These are phyloP conservation scores for Ophiothrix spiculata DNA, from an alignment of 35 echinoderm and acorn worm species.

Conservation along the genomic window DNA sequence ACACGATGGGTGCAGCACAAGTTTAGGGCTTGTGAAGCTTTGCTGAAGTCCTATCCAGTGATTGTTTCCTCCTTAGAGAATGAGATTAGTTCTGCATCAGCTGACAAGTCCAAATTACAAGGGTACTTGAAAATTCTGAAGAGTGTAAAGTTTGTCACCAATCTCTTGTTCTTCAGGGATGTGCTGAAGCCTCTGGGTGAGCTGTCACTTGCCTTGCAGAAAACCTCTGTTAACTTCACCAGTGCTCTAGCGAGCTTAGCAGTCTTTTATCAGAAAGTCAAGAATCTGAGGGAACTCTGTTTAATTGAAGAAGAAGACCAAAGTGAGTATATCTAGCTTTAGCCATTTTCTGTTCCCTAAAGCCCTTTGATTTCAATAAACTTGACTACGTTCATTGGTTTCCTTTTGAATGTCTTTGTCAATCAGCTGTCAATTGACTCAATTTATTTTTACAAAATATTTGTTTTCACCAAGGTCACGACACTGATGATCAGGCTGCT, in stretches of 20 bases:
- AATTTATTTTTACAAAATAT: too few relatives aligned
- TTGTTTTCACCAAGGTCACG: neutral
- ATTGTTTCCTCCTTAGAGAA: constrained; percentile 26
- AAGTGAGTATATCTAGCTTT: too few relatives aligned
- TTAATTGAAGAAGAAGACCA: too few relatives aligned
- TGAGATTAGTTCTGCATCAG: neutral
- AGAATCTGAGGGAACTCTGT: neutral
- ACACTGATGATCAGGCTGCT: neutral
- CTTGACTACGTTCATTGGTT: too few relatives aligned
- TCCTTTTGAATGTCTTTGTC: too few relatives aligned
- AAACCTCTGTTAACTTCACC: neutral
- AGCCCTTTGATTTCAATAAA: too few relatives aligned
- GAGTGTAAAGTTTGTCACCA: neutral
- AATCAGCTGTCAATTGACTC: too few relatives aligned
- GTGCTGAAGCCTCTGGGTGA: neutral
- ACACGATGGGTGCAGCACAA: constrained; percentile 54
- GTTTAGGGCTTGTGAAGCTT: neutral
- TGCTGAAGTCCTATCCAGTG: neutral
- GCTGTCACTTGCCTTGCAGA: constrained; percentile 20
- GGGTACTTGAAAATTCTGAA: constrained; percentile 36
- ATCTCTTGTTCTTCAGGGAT: constrained; percentile 12
- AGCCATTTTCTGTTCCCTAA: too few relatives aligned
- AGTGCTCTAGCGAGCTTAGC: neutral
- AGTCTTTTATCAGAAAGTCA: neutral
- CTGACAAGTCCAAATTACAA: constrained; percentile 26